A percentile compares a stretch with the other conserved stretches of the same genome.
phyloP scores from a whole-genome alignment of 2,113 vertebrate species.

The Gambusia holbrooki region DNA sequence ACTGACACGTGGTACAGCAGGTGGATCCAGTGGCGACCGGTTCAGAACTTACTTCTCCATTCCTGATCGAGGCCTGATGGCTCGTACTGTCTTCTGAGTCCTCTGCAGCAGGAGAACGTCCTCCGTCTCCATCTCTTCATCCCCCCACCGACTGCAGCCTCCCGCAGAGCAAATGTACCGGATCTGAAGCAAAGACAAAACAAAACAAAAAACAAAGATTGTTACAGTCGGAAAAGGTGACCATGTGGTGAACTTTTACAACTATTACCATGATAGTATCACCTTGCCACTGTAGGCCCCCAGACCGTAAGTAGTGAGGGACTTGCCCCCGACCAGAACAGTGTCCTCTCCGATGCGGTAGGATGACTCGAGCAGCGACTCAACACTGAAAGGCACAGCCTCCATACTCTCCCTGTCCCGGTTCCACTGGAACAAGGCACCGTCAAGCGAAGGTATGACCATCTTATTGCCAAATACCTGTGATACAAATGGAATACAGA shows the following conservation, averaged over 20 bases:
- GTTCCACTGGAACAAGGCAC: slow-evolving; percentile 98
- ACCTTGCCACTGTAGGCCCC: slow-evolving; percentile 95
- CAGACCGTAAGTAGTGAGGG: slow-evolving; percentile 93
- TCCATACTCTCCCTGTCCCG: slow-evolving; percentile 96
- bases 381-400: slow-evolving; percentile 95
- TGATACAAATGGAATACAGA: not conserved
- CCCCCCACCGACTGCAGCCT: slow-evolving; percentile 92
- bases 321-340: slow-evolving; percentile 95
- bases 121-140: slow-evolving; percentile 86
- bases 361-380: slow-evolving; percentile 96
- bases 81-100: slow-evolving; percentile 96
- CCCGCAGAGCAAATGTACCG: slow-evolving; percentile 94
- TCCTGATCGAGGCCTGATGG: slow-evolving; percentile 92
- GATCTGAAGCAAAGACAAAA: slow-evolving; percentile 77
- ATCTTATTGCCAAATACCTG: slow-evolving; percentile 98
- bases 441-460: slow-evolving; percentile 97
- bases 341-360: slow-evolving; percentile 95
- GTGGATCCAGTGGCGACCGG: not conserved
- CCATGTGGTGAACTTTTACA: not conserved
- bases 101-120: slow-evolving; percentile 92
- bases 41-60: slow-evolving; percentile 89
- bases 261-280: not conserved
- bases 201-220: not conserved
- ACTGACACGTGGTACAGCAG: too few species aligned
- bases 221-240: not conserved